Percentiles rank a stretch among this genome's conserved stretches.
Conservation (phyloP, 2,888 invertebrate genomes). For the Polydesmus complanatus region DNA sequence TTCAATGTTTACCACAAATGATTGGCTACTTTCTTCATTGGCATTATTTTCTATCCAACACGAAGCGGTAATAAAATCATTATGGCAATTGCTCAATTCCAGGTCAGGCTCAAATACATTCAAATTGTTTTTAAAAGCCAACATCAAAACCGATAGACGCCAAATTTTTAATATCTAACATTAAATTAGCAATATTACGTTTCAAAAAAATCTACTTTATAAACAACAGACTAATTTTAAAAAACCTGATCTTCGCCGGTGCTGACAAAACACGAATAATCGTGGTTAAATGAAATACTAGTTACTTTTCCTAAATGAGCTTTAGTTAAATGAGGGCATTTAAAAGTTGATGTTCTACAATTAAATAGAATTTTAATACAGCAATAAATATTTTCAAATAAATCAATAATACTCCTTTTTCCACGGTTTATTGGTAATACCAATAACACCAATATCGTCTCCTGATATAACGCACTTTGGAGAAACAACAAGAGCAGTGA, state of each 20-base stretch:
- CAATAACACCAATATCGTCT: not conserved
- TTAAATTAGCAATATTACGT: not conserved
- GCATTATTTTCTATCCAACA: not conserved
- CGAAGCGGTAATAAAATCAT: not conserved
- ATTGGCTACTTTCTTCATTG: not conserved
- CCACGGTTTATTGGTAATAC: not conserved
- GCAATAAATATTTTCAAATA: not conserved
- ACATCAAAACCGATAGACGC: not conserved
- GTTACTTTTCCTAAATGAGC: conserved; percentile 1
- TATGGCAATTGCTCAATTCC: not conserved
- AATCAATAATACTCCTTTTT: not conserved
- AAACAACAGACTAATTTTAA: not conserved
- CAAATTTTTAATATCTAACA: not conserved
- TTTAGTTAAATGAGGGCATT: not conserved
- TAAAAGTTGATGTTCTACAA: not conserved
- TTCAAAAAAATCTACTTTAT: not conserved
- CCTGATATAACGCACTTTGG: conserved; percentile 2
- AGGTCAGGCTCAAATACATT: not conserved
- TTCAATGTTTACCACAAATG: not conserved
- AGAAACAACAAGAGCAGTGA: not conserved
- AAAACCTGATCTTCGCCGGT: conserved; percentile 1
- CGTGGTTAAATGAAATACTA: not conserved
- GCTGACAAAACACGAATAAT: not conserved
- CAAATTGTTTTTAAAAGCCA: too few relatives aligned
- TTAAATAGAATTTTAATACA: too few relatives aligned